Conservation (phyloP, 2,888 invertebrate species). For the Linnaemya vulpina region DNA sequence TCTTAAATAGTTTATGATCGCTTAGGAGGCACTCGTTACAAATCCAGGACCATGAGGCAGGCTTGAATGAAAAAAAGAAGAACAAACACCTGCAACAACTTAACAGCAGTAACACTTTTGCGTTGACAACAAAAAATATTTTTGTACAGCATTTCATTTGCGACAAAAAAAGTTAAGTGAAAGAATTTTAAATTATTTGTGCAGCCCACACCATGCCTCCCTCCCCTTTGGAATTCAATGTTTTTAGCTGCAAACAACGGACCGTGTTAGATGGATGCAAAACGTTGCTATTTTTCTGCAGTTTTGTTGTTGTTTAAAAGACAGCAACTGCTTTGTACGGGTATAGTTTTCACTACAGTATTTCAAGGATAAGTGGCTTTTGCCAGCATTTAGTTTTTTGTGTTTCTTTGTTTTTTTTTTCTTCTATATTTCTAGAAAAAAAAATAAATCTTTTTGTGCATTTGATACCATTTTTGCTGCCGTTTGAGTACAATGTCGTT, state of each 20-base stretch:
- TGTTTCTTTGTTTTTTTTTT: not conserved
- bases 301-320: conserved; percentile 25
- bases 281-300: conserved; percentile 49
- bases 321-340: conserved; percentile 33
- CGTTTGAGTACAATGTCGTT: conserved; percentile 15
- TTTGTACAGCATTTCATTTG: conserved; percentile 28
- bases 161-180: not conserved
- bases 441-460: conserved; percentile 52
- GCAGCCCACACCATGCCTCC: not conserved
- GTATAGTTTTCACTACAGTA: conserved; percentile 39
- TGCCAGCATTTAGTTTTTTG: conserved; percentile 63
- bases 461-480: conserved; percentile 58
- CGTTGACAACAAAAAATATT: conserved; percentile 25
- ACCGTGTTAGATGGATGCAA: conserved; percentile 34
- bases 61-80: not conserved
- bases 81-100: conserved; percentile 8
- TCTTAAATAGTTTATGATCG: conserved; percentile 9
- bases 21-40: not conserved
- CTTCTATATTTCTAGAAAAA: conserved; percentile 7
- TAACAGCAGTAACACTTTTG: conserved; percentile 30
- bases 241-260: conserved; percentile 16
- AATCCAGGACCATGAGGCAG: not conserved
- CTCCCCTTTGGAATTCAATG: conserved; percentile 1
- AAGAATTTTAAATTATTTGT: conserved; percentile 11
- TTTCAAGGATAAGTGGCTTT: conserved; percentile 72